Conservation (phyloP, 2,113 vertebrate species). For the Opisthocomus hoazin region DNA sequence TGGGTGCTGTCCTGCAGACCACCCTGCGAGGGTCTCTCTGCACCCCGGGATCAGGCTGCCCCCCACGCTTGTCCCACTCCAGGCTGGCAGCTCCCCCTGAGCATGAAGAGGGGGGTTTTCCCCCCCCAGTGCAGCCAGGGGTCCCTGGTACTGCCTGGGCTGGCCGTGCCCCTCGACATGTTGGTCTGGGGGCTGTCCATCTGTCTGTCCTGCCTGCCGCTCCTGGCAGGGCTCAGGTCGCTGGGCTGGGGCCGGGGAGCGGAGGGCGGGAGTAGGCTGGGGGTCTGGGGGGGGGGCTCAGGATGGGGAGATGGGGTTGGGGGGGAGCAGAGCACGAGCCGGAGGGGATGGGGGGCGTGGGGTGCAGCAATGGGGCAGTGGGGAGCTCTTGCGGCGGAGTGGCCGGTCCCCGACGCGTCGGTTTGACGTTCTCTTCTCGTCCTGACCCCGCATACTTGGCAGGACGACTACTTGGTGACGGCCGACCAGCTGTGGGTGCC, state of each 20-base stretch:
- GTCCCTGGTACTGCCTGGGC: neutral
- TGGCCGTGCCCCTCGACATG: neutral
- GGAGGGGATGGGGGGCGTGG: accelerated
- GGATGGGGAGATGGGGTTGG: too few species aligned
- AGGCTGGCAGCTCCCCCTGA: neutral
- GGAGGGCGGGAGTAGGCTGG: neutral
- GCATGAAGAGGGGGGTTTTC: accelerated
- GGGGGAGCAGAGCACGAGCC: neutral
- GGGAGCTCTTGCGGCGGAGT: accelerated
- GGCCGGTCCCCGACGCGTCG: neutral
- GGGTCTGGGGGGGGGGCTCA: neutral
- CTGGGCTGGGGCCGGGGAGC: accelerated
- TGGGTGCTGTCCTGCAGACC: neutral
- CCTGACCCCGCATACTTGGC: constrained; percentile 58
- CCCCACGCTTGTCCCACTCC: neutral
- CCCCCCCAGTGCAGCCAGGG: neutral
- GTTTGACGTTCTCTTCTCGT: constrained; percentile 63
- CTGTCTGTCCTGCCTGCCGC: accelerated
- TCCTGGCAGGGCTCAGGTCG: neutral
- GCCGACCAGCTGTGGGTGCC: constrained; percentile 92
- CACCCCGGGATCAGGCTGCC: neutral
- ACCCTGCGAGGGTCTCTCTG: neutral
- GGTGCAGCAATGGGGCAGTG: accelerated
- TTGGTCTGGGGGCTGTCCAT: neutral
- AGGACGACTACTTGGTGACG: constrained; percentile 95